These are phyloP conservation scores for Macrotus californicus DNA, from an alignment of 2,113 vertebrate genomes.

Conservation along the genomic window DNA sequence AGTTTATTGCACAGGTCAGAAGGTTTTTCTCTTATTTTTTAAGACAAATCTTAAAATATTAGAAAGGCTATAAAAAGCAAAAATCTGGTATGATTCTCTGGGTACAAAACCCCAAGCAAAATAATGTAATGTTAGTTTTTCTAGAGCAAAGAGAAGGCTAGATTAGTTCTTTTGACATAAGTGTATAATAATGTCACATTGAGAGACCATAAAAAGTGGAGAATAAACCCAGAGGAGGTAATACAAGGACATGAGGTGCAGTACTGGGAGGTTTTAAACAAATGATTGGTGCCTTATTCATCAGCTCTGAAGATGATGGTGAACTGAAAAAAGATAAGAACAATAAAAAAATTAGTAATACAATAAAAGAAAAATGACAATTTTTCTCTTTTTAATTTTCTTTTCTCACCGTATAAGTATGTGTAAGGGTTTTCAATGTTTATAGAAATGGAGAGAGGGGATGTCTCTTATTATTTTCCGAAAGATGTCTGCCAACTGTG, in stretches of 20 bases:
- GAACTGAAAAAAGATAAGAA: background rate
- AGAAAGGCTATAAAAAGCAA: background rate
- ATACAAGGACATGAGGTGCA: background rate
- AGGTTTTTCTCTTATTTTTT: background rate
- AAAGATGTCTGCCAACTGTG: background rate
- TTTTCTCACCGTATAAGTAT: background rate
- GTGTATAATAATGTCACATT: background rate
- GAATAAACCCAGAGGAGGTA: background rate
- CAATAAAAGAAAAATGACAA: constrained; percentile 2
- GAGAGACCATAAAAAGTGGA: background rate
- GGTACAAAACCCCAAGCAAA: background rate
- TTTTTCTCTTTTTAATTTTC: background rate
- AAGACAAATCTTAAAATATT: background rate
- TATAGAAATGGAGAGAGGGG: background rate
- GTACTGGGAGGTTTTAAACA: background rate
- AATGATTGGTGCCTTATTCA: background rate
- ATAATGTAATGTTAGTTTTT: background rate
- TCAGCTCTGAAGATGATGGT: background rate
- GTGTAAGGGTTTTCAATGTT: background rate
- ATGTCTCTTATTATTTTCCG: background rate
- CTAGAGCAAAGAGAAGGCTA: background rate
- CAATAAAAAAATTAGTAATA: background rate
- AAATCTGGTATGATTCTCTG: background rate
- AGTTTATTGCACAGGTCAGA: too few relatives aligned
- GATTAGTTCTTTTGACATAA: background rate